These are phyloP conservation scores for Ptychoptera albimana DNA, from an alignment of 2,888 invertebrate species.

Conservation along the genomic window DNA sequence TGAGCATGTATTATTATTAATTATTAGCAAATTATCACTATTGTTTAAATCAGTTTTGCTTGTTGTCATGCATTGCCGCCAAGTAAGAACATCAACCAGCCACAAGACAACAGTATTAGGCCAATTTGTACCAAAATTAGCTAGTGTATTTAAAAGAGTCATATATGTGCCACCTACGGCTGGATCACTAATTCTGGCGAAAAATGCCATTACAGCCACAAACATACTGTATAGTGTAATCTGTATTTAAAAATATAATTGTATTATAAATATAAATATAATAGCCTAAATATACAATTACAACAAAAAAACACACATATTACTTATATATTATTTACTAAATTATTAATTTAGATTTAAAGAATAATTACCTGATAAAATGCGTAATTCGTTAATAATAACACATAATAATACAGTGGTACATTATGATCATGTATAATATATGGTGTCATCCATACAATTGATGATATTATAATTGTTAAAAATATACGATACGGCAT, in stretches of 20 bases:
- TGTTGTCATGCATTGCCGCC: constrained; percentile 44
- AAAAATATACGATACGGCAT: constrained; percentile 77
- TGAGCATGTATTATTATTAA: constrained; percentile 43
- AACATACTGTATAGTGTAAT: constrained; percentile 69
- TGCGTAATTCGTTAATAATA: constrained; percentile 65
- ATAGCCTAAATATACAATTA: no score
- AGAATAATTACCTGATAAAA: constrained; percentile 56
- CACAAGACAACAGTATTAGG: constrained; percentile 82
- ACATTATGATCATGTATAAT: constrained; percentile 47
- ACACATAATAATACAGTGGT: constrained; percentile 58
- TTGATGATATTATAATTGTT: constrained; percentile 62
- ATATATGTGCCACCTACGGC: constrained; percentile 97
- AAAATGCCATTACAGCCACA: constrained; percentile 94
- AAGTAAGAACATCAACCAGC: constrained; percentile 80
- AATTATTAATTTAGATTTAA: constrained; percentile 21
- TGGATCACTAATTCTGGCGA: constrained; percentile 92
- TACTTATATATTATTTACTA: no score
- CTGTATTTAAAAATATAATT: constrained; percentile 21
- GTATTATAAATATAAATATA: constrained; percentile 2
- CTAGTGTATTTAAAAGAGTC: constrained; percentile 92
- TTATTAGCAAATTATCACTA: neutral
- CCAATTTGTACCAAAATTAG: constrained; percentile 97
- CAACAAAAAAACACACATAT: no score
- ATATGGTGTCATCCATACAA: constrained; percentile 74
- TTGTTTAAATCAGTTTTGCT: constrained; percentile 15